phyloP scores from a whole-genome alignment of 2,113 vertebrate species.

The Pyxicephalus adspersus region DNA sequence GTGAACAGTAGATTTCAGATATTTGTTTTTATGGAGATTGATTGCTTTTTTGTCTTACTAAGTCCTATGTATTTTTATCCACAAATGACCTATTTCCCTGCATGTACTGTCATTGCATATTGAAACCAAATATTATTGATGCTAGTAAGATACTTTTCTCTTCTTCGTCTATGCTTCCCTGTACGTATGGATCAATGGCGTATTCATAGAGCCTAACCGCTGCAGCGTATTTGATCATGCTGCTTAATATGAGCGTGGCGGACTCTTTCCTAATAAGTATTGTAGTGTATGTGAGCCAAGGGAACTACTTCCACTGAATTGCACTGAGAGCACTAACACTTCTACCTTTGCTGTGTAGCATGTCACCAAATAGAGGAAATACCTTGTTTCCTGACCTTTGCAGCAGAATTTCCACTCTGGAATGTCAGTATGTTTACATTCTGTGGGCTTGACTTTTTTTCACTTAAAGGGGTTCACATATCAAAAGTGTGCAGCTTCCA shows the following conservation, averaged over 20 bases:
- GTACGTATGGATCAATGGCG: conserved; percentile 51
- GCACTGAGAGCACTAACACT: conserved; percentile 40
- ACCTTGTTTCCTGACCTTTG: conserved; percentile 66
- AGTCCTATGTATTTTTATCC: neutral
- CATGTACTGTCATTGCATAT: too few relatives aligned
- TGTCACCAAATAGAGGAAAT: conserved; percentile 67
- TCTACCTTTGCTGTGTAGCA: conserved; percentile 56
- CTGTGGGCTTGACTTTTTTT: conserved; percentile 60
- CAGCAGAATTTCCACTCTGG: conserved; percentile 63
- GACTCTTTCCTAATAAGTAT: conserved; percentile 54
- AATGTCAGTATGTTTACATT: conserved; percentile 71
- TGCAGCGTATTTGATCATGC: conserved; percentile 46
- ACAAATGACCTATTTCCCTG: neutral
- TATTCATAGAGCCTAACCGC: conserved; percentile 55
- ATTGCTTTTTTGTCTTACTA: too few relatives aligned
- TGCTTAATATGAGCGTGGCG: conserved; percentile 20
- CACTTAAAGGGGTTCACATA: conserved; percentile 64
- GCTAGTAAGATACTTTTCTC: conserved; percentile 58
- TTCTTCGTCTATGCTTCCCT: conserved; percentile 54
- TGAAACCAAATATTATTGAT: conserved; percentile 50
- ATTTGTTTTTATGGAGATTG: too few relatives aligned
- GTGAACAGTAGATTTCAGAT: too few relatives aligned
- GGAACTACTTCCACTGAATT: conserved; percentile 19
- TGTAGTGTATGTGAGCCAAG: conserved; percentile 55
- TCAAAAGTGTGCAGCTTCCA: conserved; percentile 67